These are phyloP conservation scores for Sarcophaga variegata DNA, from an alignment of 2,888 invertebrate genomes.

Conservation along the genomic window DNA sequence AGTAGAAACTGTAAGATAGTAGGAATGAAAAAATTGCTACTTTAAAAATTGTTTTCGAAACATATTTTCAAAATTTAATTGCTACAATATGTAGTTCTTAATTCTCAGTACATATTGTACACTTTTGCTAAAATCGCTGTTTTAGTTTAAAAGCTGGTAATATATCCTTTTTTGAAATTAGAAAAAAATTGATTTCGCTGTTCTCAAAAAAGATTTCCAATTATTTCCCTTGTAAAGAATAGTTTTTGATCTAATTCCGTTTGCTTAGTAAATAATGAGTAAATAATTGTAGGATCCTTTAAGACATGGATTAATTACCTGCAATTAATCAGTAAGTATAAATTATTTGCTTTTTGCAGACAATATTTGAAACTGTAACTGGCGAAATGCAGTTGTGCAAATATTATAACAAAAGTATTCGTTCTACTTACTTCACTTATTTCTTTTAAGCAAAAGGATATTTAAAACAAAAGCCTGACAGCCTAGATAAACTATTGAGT, in stretches of 20 bases:
- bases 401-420: constrained; percentile 52
- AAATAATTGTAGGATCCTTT: too few relatives aligned
- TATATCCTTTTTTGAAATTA: neutral
- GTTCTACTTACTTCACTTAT: constrained; percentile 32
- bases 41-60: too few relatives aligned
- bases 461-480: neutral
- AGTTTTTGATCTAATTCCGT: too few relatives aligned
- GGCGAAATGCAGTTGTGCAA: constrained; percentile 62
- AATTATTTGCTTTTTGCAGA: too few relatives aligned
- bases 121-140: neutral
- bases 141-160: neutral
- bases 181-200: too few relatives aligned
- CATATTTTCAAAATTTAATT: neutral
- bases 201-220: too few relatives aligned
- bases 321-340: too few relatives aligned
- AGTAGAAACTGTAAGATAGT: neutral
- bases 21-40: neutral
- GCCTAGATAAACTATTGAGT: neutral
- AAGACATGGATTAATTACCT: too few relatives aligned
- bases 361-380: neutral
- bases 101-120: neutral
- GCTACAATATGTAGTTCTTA: neutral
- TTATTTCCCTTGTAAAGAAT: too few relatives aligned
- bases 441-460: neutral
- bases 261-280: too few relatives aligned